A percentile compares a stretch with the other conserved stretches of the same genome.
These are phyloP conservation scores for Malthinus flaveolus DNA, from an alignment of 2,888 invertebrate genomes.

Conservation along the genomic window DNA sequence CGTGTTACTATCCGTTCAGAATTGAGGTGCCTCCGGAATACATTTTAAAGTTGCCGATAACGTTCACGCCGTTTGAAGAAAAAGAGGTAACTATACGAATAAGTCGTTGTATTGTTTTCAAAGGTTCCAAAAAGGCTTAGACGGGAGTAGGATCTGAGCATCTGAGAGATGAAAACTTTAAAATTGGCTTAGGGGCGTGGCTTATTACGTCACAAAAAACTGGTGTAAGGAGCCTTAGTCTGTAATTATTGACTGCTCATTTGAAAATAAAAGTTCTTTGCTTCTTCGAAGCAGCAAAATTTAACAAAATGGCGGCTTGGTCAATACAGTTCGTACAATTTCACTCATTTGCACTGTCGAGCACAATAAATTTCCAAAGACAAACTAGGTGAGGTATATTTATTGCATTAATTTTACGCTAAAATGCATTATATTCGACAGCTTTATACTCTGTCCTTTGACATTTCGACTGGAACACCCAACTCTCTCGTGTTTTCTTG, in stretches of 20 bases:
- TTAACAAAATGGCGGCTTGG: too few species aligned
- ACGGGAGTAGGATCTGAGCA: too few species aligned
- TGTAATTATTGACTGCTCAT: constrained; percentile 32
- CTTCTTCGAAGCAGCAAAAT: too few species aligned
- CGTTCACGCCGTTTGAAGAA: constrained; percentile 33
- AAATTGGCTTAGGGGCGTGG: too few species aligned
- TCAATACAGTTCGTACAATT: too few species aligned
- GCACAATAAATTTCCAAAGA: too few species aligned
- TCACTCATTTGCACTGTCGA: too few species aligned
- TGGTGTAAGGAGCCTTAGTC: too few species aligned
- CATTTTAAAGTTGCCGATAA: constrained; percentile 36
- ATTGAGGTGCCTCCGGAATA: constrained; percentile 33
- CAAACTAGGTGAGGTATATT: too few species aligned
- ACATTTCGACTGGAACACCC: constrained; percentile 46
- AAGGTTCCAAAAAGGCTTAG: neutral
- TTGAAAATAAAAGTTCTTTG: constrained; percentile 31
- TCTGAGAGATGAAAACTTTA: too few species aligned
- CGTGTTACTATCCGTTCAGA: constrained; percentile 19
- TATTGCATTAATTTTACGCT: neutral
- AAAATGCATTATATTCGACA: constrained; percentile 33
- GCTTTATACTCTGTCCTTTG: constrained; percentile 38
- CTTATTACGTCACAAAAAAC: too few species aligned
- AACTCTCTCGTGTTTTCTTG: constrained; percentile 38
- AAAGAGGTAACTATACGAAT: constrained; percentile 22
- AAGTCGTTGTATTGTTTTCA: neutral